phyloP scores from a whole-genome alignment of 1,140 invertebrate genomes.

The Drosophila micromelanica region DNA sequence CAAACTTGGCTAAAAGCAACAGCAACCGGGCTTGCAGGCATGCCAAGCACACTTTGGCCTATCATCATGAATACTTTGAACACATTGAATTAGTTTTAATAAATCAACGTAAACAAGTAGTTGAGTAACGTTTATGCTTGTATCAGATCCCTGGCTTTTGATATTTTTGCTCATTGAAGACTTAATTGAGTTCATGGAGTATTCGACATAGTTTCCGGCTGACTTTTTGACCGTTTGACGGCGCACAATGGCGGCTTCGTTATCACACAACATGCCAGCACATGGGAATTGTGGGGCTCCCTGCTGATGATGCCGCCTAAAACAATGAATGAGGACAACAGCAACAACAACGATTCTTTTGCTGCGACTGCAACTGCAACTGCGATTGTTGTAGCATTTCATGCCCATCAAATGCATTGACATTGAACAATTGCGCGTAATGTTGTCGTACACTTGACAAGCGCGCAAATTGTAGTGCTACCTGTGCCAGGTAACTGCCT shows the following conservation, averaged over 20 bases:
- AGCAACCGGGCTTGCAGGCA: conserved; percentile 23
- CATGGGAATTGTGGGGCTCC: conserved; percentile 70
- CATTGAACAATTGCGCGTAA: conserved; percentile 83
- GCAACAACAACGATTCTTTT: conserved; percentile 54
- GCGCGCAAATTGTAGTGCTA: conserved; percentile 82
- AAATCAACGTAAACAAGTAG: conserved; percentile 46
- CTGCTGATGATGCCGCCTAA: conserved; percentile 43
- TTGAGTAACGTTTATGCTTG: conserved; percentile 19
- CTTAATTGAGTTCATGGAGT: conserved; percentile 78
- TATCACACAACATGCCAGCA: conserved; percentile 80
- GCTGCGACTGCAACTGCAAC: conserved; percentile 6
- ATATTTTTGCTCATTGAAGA: background rate
- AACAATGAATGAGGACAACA: conserved; percentile 71
- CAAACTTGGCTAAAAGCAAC: conserved; percentile 4
- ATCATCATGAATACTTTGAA: conserved; percentile 47
- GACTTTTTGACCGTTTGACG: background rate
- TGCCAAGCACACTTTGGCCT: conserved; percentile 8
- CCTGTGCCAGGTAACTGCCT: conserved; percentile 49
- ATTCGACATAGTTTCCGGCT: conserved; percentile 43
- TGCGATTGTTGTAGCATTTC: conserved; percentile 64
- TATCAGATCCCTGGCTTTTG: conserved; percentile 14
- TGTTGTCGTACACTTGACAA: conserved; percentile 83
- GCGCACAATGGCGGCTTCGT: conserved; percentile 66
- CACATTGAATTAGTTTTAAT: conserved; percentile 34
- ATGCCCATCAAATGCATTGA: conserved; percentile 82